phyloP scores from a whole-genome alignment of 2,797 vertebrate species.

The Hozukius guyotensis region DNA sequence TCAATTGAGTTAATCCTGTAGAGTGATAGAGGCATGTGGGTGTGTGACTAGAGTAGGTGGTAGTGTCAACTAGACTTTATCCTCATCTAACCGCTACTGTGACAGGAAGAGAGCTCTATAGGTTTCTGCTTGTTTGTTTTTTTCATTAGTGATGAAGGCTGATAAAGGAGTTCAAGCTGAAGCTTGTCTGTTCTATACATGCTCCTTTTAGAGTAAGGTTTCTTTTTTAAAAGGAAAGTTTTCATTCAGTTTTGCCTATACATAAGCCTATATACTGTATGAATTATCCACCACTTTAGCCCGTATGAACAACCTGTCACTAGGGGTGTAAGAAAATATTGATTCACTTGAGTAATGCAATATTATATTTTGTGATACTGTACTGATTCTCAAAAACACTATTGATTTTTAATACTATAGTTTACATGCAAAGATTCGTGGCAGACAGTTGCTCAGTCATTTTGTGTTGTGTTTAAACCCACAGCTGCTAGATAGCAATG shows the following conservation, averaged over 20 bases:
- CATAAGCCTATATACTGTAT: not conserved
- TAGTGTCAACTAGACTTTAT: conserved; percentile 57
- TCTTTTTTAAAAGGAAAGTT: not conserved
- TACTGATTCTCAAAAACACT: no score
- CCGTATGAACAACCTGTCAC: not conserved
- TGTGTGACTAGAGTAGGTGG: conserved; percentile 63
- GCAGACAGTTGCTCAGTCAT: no score
- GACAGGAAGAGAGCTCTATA: conserved; percentile 43
- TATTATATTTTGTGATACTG: no score
- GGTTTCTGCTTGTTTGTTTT: not conserved
- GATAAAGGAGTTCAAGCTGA: conserved; percentile 15
- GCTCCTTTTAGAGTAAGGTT: not conserved
- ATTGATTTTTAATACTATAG: no score
- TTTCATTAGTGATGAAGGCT: not conserved
- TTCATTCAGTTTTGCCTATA: not conserved
- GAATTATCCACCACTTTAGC: not conserved
- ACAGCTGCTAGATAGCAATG: no score
- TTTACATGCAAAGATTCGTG: no score
- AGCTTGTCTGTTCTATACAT: not conserved
- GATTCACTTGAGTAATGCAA: no score
- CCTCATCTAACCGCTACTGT: conserved; percentile 65
- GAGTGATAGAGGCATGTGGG: conserved; percentile 63
- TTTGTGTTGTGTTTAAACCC: no score
- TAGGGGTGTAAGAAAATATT: no score
- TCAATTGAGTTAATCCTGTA: conserved; percentile 78